Base-by-base conservation (phyloP, 2,888 invertebrate species). In the Mesorhabditis belari region DNA sequence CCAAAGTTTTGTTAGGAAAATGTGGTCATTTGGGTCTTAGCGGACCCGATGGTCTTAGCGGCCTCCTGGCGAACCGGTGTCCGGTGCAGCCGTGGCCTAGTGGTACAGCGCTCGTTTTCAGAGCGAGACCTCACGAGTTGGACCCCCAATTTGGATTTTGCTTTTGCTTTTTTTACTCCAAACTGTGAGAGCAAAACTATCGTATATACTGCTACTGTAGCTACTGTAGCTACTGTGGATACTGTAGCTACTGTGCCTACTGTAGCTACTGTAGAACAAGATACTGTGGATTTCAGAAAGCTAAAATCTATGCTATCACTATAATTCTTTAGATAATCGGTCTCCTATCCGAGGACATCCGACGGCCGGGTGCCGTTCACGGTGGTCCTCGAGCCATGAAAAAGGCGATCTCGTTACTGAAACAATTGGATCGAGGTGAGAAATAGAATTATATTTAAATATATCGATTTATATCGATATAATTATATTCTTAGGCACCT, bases 311-410 rank as follows among this genome's bases (percentile, higher is more conserved):
- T 17, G 19, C 23, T 23, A 17, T 6, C 12, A 5, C 52, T n/a
- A 23, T 4, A 23, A n/a, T n/a, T 12, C 58, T 63, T 28, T 57
- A 71, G 66, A 62, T 79, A 6, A 74, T 79, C 17, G 64, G 69
- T 59, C 65, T 77, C 55, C 71, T 79, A 19, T 69, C 67, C 50
- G 76, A 79, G 51, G 77, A 78, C 50, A 72, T 78, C 21, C 70
- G 73, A n/a, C 65, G 70, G 3, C 77, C 77, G 3, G 73, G 74
- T 17, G 73, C 77, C 3, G 65, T 76, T 5, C 78, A 79, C 55
- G 78, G 78, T 12, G 76, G 77, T 0, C 72, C 77, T 5, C 53
- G 73, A 28, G 75, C 76, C 5, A 70, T 79, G 73, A 67, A 70
- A 19, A 70, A 71, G 50, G 73, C 71, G 1, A 57, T 69, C 24